phyloP scores from a whole-genome alignment of 2,888 invertebrate species.

The Brenthis daphne region DNA sequence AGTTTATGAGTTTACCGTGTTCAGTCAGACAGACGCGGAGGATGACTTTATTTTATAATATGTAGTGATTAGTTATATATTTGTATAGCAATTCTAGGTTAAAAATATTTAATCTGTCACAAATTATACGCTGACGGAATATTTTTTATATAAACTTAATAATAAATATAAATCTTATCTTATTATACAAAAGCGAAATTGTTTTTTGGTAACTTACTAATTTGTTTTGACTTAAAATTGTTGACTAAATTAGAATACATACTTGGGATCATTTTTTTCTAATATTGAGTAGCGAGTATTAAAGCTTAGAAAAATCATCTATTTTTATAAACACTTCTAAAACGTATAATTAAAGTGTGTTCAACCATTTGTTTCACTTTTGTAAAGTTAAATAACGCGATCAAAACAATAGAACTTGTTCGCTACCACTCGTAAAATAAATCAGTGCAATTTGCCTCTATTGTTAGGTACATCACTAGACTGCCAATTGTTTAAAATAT shows the following conservation, averaged over 20 bases:
- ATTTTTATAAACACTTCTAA: constrained; percentile 5
- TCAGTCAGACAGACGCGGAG: no score
- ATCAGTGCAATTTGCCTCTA: constrained; percentile 39
- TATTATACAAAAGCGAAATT: not conserved
- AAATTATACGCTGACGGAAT: no score
- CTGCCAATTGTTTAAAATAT: no score
- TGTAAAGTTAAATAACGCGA: not conserved
- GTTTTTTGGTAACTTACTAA: no score
- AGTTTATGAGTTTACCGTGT: no score
- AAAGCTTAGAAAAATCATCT: not conserved
- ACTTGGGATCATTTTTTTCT: not conserved
- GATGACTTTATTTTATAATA: no score
- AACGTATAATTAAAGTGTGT: constrained; percentile 13
- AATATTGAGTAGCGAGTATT: constrained; percentile 2
- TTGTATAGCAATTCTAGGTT: no score
- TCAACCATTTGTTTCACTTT: constrained; percentile 13
- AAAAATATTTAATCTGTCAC: no score
- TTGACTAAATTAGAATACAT: not conserved
- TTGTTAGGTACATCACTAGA: constrained; percentile 35
- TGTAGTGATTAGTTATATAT: not conserved
- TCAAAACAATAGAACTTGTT: constrained; percentile 4
- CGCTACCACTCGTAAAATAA: constrained; percentile 24
- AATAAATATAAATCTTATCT: no score
- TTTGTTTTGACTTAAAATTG: no score
- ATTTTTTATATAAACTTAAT: no score